phyloP scores from a whole-genome alignment of 92 coral and sea anemone species.

The Metridium senile region DNA sequence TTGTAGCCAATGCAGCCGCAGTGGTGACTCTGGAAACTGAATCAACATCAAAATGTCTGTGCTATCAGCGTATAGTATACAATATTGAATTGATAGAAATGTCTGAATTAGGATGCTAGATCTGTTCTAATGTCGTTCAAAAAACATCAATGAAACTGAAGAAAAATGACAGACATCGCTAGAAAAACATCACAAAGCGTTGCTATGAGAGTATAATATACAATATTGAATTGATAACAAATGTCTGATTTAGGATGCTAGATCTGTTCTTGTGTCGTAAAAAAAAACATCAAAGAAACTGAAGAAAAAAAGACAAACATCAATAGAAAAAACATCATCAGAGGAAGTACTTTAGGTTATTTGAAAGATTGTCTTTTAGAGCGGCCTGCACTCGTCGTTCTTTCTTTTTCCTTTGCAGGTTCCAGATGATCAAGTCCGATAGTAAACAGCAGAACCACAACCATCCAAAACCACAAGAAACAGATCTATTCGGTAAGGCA shows the following conservation, averaged over 20 bases:
- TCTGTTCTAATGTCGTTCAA: not conserved
- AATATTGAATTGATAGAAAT: constrained; percentile 9
- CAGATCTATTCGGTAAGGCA: constrained; percentile 37
- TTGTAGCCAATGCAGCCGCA: constrained; percentile 81
- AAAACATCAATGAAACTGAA: constrained; percentile 2
- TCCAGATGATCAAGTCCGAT: constrained; percentile 6
- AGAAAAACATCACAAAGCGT: no score
- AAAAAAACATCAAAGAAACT: not conserved
- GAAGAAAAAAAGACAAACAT: not conserved
- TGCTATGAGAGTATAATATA: no score
- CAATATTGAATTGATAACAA: not conserved
- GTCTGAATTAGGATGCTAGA: not conserved
- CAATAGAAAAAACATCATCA: not conserved
- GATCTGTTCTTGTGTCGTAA: not conserved
- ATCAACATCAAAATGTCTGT: constrained; percentile 81
- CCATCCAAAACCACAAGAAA: not conserved
- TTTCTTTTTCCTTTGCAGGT: constrained; percentile 85
- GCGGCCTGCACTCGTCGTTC: constrained; percentile 95
- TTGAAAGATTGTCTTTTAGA: constrained; percentile 40
- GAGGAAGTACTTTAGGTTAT: constrained; percentile 8
- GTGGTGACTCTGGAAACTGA: constrained; percentile 34
- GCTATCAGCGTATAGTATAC: constrained; percentile 61
- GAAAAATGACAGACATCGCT: not conserved
- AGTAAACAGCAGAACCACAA: not conserved
- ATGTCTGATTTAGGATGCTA: not conserved